A percentile compares a stretch with the other conserved stretches of the same genome.
These are phyloP conservation scores for Scaptomyza pallida DNA, from an alignment of 1,140 invertebrate genomes.

Conservation along the genomic window DNA sequence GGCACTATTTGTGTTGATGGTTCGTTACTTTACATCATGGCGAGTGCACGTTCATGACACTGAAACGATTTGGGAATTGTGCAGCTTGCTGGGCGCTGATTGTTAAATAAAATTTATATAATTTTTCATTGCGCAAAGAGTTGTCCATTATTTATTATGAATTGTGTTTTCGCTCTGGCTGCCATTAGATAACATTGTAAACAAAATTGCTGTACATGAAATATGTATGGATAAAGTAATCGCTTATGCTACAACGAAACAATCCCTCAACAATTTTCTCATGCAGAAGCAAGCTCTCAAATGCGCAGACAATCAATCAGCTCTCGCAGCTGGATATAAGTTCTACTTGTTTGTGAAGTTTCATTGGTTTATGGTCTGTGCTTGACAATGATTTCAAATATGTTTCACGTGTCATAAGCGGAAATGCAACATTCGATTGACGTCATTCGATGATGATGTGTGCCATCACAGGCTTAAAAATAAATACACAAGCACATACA, in stretches of 20 bases:
- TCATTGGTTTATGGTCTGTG: neutral
- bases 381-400: neutral
- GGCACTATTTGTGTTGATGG: conserved; percentile 45
- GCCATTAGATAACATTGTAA: conserved; percentile 19
- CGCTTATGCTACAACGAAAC: conserved; percentile 12
- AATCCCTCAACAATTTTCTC: conserved; percentile 33
- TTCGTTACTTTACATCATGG: conserved; percentile 58
- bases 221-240: conserved; percentile 39
- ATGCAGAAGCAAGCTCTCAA: conserved; percentile 19
- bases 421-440: neutral
- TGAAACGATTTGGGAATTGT: conserved; percentile 45
- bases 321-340: neutral
- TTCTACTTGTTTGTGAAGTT: neutral
- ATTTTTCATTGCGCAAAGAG: conserved; percentile 21
- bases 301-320: conserved; percentile 38
- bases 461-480: neutral
- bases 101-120: conserved; percentile 48
- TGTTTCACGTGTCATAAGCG: neutral
- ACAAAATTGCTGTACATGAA: conserved; percentile 16
- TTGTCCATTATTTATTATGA: conserved; percentile 28
- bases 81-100: conserved; percentile 52
- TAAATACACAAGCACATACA: neutral
- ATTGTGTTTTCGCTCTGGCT: conserved; percentile 3
- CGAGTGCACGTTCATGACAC: conserved; percentile 28
- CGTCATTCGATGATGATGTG: neutral